A percentile compares a stretch with the other conserved stretches of the same genome.
phyloP scores from a whole-genome alignment of 2,113 vertebrate genomes.

The Gorsachius goisagi region DNA sequence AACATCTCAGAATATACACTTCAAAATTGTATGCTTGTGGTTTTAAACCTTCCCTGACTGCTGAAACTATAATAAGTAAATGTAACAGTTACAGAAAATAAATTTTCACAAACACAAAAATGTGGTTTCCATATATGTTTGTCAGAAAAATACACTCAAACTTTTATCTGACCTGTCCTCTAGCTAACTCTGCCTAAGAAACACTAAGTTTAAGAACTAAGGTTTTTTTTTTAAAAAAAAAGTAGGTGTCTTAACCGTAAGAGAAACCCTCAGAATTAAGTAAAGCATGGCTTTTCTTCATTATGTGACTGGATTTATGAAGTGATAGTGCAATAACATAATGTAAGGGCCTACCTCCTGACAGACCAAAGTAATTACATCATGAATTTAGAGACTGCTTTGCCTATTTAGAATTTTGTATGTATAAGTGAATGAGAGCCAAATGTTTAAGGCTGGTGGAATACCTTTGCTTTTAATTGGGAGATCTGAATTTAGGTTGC shows the following conservation, averaged over 20 bases:
- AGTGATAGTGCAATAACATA: neutral
- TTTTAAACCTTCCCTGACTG: neutral
- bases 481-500: neutral
- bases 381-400: neutral
- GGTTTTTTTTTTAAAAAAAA: neutral
- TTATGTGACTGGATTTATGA: slow-evolving; percentile 3
- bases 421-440: neutral
- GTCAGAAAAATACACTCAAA: neutral
- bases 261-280: neutral
- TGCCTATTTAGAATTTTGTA: neutral
- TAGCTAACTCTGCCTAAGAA: neutral
- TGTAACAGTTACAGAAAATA: neutral
- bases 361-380: neutral
- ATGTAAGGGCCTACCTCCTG: neutral
- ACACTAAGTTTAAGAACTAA: neutral
- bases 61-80: neutral
- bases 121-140: neutral
- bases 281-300: neutral
- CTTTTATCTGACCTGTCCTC: neutral
- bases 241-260: neutral
- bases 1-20: neutral
- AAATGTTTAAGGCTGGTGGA: neutral
- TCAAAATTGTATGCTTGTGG: neutral
- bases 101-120: neutral
- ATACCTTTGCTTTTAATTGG: neutral